Conservation (phyloP, 1,140 invertebrate genomes). For the Brachionus sp. region DNA sequence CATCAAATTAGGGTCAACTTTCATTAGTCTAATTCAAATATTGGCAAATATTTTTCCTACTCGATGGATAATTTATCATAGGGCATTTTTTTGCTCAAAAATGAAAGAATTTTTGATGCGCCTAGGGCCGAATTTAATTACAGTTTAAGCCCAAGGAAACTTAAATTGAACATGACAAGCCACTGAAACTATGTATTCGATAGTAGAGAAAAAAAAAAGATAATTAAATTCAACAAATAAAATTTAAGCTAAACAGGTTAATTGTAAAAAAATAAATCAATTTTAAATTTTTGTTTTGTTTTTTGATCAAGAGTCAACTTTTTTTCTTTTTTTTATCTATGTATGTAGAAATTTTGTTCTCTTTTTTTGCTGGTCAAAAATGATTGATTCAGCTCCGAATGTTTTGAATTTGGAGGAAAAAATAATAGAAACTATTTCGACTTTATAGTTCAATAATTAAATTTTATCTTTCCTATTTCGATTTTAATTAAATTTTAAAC, state of each 20-base stretch:
- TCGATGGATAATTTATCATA: not conserved
- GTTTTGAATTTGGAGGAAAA: not conserved
- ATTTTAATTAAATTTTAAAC: not conserved
- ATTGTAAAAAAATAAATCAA: constrained; percentile 25
- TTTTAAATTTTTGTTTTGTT: not conserved
- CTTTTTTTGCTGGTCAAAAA: not conserved
- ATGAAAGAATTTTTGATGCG: not conserved
- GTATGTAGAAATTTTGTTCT: too few relatives aligned
- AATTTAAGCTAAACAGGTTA: constrained; percentile 14
- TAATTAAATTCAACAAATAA: not conserved
- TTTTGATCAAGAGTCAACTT: not conserved
- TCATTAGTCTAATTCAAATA: not conserved
- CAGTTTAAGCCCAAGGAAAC: not conserved
- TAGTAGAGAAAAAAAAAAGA: not conserved
- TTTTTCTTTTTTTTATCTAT: not conserved
- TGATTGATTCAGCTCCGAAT: not conserved
- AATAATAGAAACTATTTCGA: not conserved
- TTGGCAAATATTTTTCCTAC: not conserved
- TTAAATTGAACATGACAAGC: not conserved
- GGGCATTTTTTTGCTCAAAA: not conserved
- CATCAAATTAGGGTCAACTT: not conserved
- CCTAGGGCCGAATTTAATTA: not conserved
- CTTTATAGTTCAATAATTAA: constrained; percentile 38
- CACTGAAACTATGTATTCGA: not conserved
- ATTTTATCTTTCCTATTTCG: constrained; percentile 12